Evolutionary conservation across 2,113 vertebrate species (phyloP), one percentile per base, ranked within the genome.

Genomic region (Onychorhynchus coronatus): DNA sequence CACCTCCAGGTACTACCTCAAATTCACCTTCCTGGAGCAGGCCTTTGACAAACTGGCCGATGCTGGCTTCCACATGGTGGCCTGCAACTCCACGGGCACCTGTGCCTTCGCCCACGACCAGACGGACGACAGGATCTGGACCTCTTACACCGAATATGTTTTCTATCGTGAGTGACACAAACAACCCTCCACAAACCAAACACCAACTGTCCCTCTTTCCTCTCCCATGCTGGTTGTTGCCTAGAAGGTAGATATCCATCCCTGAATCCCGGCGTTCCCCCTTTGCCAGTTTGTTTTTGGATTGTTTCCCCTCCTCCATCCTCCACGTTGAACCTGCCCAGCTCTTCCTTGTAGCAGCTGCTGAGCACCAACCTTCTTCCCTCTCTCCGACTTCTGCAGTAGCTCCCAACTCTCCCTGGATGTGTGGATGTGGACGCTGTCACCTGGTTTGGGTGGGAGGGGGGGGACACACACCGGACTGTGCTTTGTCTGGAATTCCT

Each of bases 121-220:
- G 98, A 99, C 98, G 41, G 99, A 99, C 12, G 99, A 99, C 99
- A 99, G 99, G 98, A 99, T 99, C 98, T 99, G 99, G 99, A 99
- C 99, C 98, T 99, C 99, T 98, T 99, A 99, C 98, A 99, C 99
- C 93, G 99, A 99, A 99, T 99, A 99, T 96, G 98, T 99, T 98
- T 99, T 99, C 98, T 99, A 99, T 97, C 99, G 99, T 99, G 99
- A 99, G 98, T 99, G 99, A 99, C 53, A 74, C 83, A 78, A 91
- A 22, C 59, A 37, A 50, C 61, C n/a, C 65, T 76, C 16, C 55
- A 2, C 67, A 85, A 83, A 37, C 82, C 77, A 12, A 59, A 66
- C 80, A 6, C 83, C 58, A 52, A 49, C 49, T 67, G 17, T 76
- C 81, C 93, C 90, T 90, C 90, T 90, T 67, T 70, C 85, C 75